Evolutionary conservation across 1,140 invertebrate species (phyloP), one percentile per base, ranked within the genome.

Genomic region (Cydia splendana): DNA sequence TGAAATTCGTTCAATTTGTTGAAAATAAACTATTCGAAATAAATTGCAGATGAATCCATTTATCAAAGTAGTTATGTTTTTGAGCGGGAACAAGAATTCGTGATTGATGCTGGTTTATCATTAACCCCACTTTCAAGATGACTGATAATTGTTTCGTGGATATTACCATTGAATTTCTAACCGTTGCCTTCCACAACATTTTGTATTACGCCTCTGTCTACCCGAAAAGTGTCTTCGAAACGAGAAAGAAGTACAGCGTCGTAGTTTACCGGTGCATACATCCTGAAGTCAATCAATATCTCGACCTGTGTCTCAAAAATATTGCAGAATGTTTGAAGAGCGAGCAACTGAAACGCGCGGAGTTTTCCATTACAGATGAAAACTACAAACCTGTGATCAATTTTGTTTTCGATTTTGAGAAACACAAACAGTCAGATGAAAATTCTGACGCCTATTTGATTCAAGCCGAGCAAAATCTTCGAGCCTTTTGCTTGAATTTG

Each of bases 241-340:
- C 88, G 7, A 94, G 93, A 82, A 95, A 94, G 80, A 94, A 95
- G 77, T 96, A 95, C 77, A 94, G 93, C 30, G 88, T 93, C 24
- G 91, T 91, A 18, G 90, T 95, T 0, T 88, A 95, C 78, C 86
- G 93, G 74, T 95, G 94, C 45, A 88, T 93, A 65, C 95, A 95
- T 88, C 95, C 95, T 38, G 94, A 95, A 84, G 86, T 96, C 0
- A 95, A 94, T 73, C 87, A 94, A 65, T 95, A 95, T 77, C 92
- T 95, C 24, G 93, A 92, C 82, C 91, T 94, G 77, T 89, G 94
- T 78, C 80, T 96, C 4, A 93, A 85, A 79, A 88, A 87, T 65
- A 81, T 91, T 9, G 79, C 80, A 74, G 88, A 91, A 81, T 85
- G 94, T 30, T 78, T 95, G n/a, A 91, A 87, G 51, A 85, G 80